Percentiles rank a stretch among this genome's conserved stretches.
phyloP scores from a whole-genome alignment of 35 echinoderm and acorn worm genomes.

The Apostichopus parvimensis region DNA sequence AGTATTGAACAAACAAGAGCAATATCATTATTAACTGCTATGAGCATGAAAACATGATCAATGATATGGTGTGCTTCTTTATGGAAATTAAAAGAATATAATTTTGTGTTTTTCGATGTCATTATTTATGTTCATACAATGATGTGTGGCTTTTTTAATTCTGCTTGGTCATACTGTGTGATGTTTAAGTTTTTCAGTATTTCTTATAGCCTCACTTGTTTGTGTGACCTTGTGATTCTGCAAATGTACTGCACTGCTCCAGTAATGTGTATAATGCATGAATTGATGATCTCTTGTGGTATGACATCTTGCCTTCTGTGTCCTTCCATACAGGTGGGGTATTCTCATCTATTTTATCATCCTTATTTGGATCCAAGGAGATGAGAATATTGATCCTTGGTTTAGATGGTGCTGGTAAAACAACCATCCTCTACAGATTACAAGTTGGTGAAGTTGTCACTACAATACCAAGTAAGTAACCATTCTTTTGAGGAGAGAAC shows the following conservation, averaged over 20 bases:
- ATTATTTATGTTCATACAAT: too few relatives aligned
- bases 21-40: too few relatives aligned
- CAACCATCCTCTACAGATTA: constrained; percentile 97
- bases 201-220: neutral
- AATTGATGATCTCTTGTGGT: neutral
- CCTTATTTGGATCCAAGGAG: constrained; percentile 93
- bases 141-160: too few relatives aligned
- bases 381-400: constrained; percentile 93
- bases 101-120: too few relatives aligned
- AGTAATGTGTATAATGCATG: neutral
- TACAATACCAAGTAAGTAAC: constrained; percentile 98
- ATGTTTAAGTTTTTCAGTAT: too few relatives aligned
- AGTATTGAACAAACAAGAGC: too few relatives aligned
- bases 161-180: too few relatives aligned
- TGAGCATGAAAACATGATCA: too few relatives aligned
- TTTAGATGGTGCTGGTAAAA: constrained; percentile 96
- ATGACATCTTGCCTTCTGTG: neutral
- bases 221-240: neutral
- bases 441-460: constrained; percentile 99
- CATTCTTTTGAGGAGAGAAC: too few relatives aligned
- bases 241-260: neutral
- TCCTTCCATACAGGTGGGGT: constrained; percentile 44
- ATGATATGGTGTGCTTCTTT: too few relatives aligned
- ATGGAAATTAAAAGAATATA: too few relatives aligned
- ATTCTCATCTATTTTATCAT: constrained; percentile 85